Evolutionary conservation across 2,888 invertebrate genomes (phyloP).

Genomic region (Chrysina gloriosa): DNA sequence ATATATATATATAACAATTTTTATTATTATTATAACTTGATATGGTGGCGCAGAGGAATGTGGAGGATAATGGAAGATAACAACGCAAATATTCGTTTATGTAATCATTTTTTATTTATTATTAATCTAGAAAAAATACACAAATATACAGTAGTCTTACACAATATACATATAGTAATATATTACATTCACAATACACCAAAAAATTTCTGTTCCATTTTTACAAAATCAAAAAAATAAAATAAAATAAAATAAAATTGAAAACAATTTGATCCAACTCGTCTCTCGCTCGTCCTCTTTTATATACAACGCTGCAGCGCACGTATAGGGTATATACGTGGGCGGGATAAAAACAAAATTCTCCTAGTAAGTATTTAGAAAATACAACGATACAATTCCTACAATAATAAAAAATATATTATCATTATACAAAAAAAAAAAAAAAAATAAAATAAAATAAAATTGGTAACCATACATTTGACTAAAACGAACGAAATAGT

Average conservation of each 20-base stretch:
- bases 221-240: too few species aligned
- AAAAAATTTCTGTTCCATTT: neutral
- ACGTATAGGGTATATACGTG: neutral
- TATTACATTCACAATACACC: neutral
- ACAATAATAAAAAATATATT: constrained; percentile 43
- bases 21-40: too few species aligned
- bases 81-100: neutral
- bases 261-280: too few species aligned
- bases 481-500: constrained; percentile 48
- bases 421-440: neutral
- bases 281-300: too few species aligned
- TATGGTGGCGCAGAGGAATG: too few species aligned
- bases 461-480: constrained; percentile 58
- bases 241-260: too few species aligned
- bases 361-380: constrained; percentile 6
- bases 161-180: constrained; percentile 29
- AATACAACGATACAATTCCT: too few species aligned
- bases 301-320: too few species aligned
- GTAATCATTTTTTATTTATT: constrained; percentile 9
- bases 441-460: constrained; percentile 21
- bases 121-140: constrained; percentile 26
- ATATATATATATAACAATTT: too few species aligned
- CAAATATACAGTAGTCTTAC: constrained; percentile 41
- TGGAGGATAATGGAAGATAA: neutral
- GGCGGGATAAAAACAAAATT: constrained; percentile 15